Evolutionary conservation across 1,140 invertebrate species (phyloP), one percentile per base, ranked within the genome.

Genomic region (Kradibia gibbosae): DNA sequence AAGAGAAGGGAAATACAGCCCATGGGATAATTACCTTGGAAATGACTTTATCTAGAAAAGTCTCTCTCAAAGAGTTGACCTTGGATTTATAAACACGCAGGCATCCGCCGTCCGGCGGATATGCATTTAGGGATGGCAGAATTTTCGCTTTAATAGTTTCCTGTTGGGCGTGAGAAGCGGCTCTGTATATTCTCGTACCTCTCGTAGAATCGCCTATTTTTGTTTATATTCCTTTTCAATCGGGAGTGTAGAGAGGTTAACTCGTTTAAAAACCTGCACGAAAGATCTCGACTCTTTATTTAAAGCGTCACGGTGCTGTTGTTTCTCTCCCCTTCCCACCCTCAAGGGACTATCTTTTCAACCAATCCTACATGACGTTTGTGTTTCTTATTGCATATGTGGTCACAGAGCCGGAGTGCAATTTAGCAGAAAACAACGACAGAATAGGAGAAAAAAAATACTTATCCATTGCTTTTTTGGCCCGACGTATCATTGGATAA

Each of bases 141-240:
- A 67, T 80, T 80, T 80, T 48, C 57, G 28, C 67, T 42, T 72
- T 80, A 74, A 80, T 80, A 80, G 65, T 57, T 74, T 80, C 78
- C 71, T 55, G 71, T 74, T 53, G 20, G 11, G 45, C n/a, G 50
- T 28, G 76, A 77, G 45, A 65, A 55, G 22, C 60, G 28, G 75
- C 62, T 53, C 50, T 36, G 42, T 77, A 31, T 17, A 45, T 15
- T 25, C 31, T 75, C 48, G 11, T 22, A 42, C 31, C 73, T 39
- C 34, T 4, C 17, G n/a, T 8, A 48, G n/a, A 25, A 39, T 48
- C 75, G 25, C 15, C 31, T n/a, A n/a, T 20, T 13, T 25, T 3
- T 20, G 20, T 34, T 31, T 45, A 22, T 53, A 73, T 48, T 53
- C n/a, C n/a, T 75, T 60, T 75, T 60, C 73, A 75, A 74, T 57